Percentiles rank a stretch among this genome's conserved stretches.
Evolutionary conservation across 2,797 vertebrate species (phyloP).

Genomic region (Urosaurus nigricauda): DNA sequence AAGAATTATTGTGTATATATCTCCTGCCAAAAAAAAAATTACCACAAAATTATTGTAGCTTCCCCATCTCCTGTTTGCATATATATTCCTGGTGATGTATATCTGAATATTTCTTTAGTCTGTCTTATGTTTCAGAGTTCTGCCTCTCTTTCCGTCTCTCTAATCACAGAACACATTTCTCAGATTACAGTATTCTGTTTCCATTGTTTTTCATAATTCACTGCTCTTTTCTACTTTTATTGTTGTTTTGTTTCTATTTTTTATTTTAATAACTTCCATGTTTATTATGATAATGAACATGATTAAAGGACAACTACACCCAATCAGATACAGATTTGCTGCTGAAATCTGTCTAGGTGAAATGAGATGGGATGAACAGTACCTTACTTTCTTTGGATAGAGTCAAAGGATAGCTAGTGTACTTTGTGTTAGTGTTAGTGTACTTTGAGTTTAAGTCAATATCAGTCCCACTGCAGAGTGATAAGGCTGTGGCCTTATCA

Average conservation of each 20-base stretch:
- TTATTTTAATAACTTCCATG: too few relatives aligned
- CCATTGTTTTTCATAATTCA: slow-evolving; percentile 8
- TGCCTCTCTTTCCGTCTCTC: not conserved
- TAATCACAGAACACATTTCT: slow-evolving; percentile 29
- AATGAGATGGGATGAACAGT: not conserved
- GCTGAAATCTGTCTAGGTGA: not conserved
- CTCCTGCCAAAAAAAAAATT: slow-evolving; percentile 4
- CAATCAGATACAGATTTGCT: not conserved
- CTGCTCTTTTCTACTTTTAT: slow-evolving; percentile 12
- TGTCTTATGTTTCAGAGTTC: slow-evolving; percentile 18
- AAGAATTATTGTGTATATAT: not conserved
- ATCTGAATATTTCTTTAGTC: slow-evolving; percentile 5
- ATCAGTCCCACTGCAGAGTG: not conserved
- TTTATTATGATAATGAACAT: not conserved
- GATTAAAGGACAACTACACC: not conserved
- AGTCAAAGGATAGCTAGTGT: not conserved
- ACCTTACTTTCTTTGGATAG: not conserved
- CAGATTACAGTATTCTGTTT: slow-evolving; percentile 31
- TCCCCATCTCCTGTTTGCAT: not conserved
- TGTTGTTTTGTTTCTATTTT: not conserved
- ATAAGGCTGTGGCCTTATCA: not conserved
- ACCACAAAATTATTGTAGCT: slow-evolving; percentile 14
- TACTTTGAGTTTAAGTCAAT: not conserved
- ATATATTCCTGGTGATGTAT: slow-evolving; percentile 35
- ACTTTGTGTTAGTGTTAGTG: too few relatives aligned